phyloP scores from a whole-genome alignment of 2,797 vertebrate species.

The Danio kyathit region DNA sequence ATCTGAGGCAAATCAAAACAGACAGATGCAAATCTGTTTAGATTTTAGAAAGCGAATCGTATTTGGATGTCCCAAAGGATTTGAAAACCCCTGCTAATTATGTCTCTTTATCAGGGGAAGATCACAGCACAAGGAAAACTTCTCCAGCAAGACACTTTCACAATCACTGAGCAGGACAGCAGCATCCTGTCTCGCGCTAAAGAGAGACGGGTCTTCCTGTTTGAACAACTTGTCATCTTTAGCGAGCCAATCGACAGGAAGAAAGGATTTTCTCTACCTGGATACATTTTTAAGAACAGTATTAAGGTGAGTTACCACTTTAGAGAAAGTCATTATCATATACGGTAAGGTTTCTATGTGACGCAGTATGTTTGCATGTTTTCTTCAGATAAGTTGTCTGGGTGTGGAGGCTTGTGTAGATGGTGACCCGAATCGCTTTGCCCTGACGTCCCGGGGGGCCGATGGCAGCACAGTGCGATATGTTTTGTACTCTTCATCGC shows the following conservation, averaged over 20 bases:
- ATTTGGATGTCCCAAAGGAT: not conserved
- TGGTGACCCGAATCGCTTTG: constrained; percentile 83
- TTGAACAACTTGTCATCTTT: constrained; percentile 94
- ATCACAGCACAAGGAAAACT: constrained; percentile 94
- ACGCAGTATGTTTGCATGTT: not conserved
- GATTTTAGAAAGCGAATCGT: not conserved
- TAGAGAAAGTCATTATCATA: not conserved
- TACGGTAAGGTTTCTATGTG: not conserved
- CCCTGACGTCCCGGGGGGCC: constrained; percentile 87
- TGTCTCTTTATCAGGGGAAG: constrained; percentile 82
- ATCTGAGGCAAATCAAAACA: not conserved
- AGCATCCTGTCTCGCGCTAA: constrained; percentile 86
- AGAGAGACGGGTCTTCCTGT: constrained; percentile 91
- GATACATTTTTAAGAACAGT: constrained; percentile 91
- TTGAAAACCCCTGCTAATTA: not conserved
- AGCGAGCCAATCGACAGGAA: constrained; percentile 92
- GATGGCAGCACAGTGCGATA: constrained; percentile 85
- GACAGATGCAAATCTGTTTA: not conserved
- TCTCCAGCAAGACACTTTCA: constrained; percentile 92
- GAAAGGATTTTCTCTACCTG: constrained; percentile 87
- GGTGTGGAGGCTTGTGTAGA: constrained; percentile 87
- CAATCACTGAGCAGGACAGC: constrained; percentile 86
- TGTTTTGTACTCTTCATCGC: constrained; percentile 81
- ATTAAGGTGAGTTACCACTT: constrained; percentile 83
- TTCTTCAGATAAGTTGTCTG: constrained; percentile 88